A percentile compares a stretch with the other conserved stretches of the same genome.
Conservation (phyloP, 2,797 vertebrate species). For the Parauchenoglanis punctatus region DNA sequence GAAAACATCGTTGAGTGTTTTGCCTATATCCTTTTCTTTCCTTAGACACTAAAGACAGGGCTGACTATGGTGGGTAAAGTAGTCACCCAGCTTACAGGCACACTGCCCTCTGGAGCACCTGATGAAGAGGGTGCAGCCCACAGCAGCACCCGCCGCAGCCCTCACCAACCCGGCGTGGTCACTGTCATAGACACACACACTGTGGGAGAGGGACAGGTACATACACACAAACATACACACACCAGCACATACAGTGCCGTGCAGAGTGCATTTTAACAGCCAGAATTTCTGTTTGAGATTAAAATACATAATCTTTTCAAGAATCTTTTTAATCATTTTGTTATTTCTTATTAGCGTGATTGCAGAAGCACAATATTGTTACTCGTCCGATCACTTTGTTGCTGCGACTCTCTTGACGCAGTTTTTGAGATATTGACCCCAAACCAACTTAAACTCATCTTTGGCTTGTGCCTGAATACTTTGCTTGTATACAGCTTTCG, state of each 20-base stretch:
- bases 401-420: no score
- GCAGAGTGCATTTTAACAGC: background rate
- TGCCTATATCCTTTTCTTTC: background rate
- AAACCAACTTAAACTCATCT: no score
- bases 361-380: no score
- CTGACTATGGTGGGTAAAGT: slow-evolving; percentile 98
- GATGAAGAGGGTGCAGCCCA: slow-evolving; percentile 90
- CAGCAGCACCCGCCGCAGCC: slow-evolving; percentile 83
- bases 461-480: no score
- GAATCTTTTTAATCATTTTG: background rate
- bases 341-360: background rate
- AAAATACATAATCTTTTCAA: background rate
- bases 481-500: no score
- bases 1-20: background rate
- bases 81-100: slow-evolving; percentile 93
- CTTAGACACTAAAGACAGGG: slow-evolving; percentile 92
- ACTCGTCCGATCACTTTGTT: no score
- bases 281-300: background rate
- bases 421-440: no score
- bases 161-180: slow-evolving; percentile 88
- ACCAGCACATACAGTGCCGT: background rate
- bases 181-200: slow-evolving; percentile 93
- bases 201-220: slow-evolving; percentile 95
- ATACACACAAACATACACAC: background rate
- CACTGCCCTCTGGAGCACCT: slow-evolving; percentile 82